These are phyloP conservation scores for Drosophila trichaetosa DNA, from an alignment of 2,888 invertebrate species.

Conservation along the genomic window DNA sequence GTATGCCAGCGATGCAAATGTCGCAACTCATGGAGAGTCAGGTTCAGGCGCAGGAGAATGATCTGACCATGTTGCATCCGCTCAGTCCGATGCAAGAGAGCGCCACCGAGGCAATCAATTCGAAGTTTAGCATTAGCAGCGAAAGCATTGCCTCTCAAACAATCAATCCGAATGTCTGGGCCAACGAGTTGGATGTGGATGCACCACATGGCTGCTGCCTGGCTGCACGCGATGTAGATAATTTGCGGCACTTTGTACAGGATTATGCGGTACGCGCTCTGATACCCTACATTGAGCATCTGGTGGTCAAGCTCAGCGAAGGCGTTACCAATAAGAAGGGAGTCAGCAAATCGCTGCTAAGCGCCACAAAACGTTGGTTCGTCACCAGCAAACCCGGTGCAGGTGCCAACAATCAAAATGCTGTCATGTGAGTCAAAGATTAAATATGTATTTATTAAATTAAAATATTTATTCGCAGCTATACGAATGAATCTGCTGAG, in stretches of 20 bases:
- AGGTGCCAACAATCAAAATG: slow-evolving; percentile 89
- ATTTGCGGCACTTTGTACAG: slow-evolving; percentile 92
- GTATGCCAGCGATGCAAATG: slow-evolving; percentile 83
- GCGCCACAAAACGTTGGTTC: slow-evolving; percentile 98
- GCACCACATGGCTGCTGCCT: slow-evolving; percentile 90
- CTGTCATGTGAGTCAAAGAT: slow-evolving; percentile 90
- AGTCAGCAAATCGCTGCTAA: slow-evolving; percentile 95
- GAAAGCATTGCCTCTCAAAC: slow-evolving; percentile 87
- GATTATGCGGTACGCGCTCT: slow-evolving; percentile 95
- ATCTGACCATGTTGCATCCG: slow-evolving; percentile 88
- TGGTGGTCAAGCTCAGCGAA: slow-evolving; percentile 92
- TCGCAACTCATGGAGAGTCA: slow-evolving; percentile 63
- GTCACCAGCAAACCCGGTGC: slow-evolving; percentile 94
- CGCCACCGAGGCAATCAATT: slow-evolving; percentile 87
- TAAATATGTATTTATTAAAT: background rate
- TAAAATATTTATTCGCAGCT: slow-evolving; percentile 85
- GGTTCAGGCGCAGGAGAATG: slow-evolving; percentile 68
- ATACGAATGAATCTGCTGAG: slow-evolving; percentile 94
- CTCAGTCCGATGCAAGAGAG: slow-evolving; percentile 89
- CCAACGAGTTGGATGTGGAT: slow-evolving; percentile 86
- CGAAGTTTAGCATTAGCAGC: slow-evolving; percentile 86
- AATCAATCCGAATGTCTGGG: slow-evolving; percentile 87
- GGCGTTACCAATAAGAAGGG: slow-evolving; percentile 94
- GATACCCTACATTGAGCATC: slow-evolving; percentile 95
- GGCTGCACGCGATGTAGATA: slow-evolving; percentile 93